Evolutionary conservation across 2,113 vertebrate species (phyloP).

Genomic region (Leucoraja erinaceus): DNA sequence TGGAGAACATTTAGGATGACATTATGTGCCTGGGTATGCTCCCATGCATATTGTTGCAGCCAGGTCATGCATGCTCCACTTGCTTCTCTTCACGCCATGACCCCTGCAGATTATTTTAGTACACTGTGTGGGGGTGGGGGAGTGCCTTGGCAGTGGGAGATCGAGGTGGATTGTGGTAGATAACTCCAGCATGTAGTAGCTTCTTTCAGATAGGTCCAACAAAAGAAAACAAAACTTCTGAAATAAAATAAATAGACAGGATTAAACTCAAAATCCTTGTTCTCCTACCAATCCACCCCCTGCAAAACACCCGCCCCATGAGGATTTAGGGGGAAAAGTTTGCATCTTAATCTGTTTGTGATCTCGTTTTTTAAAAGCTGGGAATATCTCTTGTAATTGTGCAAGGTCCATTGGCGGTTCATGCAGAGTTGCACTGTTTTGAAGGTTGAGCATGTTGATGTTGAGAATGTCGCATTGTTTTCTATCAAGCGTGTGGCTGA

Average conservation of each 20-base stretch:
- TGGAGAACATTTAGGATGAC: not conserved
- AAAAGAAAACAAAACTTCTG: not conserved
- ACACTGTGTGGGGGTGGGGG: not conserved
- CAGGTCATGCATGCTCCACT: not conserved
- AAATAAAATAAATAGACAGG: not conserved
- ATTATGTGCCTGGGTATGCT: not conserved
- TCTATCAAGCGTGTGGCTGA: not conserved
- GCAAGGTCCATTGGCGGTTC: not conserved
- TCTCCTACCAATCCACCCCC: not conserved
- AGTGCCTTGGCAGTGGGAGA: not conserved
- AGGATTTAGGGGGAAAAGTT: not conserved
- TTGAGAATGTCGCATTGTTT: not conserved
- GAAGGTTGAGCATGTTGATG: not conserved
- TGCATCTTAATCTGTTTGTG: not conserved
- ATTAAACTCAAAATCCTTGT: not conserved
- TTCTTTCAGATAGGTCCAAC: not conserved
- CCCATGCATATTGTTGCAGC: not conserved
- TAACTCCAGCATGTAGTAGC: not conserved
- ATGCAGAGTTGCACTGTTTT: not conserved
- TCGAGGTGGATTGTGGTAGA: not conserved
- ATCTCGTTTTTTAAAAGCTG: not conserved
- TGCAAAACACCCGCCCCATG: not conserved
- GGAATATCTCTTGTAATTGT: not conserved
- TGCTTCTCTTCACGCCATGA: not conserved
- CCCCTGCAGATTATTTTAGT: not conserved